Conservation (phyloP, 2,113 vertebrate species). For the Onychostruthus taczanowskii region DNA sequence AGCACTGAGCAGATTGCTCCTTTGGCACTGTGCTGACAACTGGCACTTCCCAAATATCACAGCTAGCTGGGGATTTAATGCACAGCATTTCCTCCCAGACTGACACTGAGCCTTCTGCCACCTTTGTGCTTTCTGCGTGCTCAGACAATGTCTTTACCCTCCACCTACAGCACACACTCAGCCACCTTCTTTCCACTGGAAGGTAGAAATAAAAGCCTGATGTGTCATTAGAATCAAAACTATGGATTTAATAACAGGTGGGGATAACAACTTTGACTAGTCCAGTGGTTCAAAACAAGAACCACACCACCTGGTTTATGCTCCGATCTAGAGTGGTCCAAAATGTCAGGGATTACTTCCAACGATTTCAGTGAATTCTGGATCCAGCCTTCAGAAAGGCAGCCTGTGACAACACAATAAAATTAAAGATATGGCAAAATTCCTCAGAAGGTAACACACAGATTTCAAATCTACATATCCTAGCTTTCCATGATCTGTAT, state of each 20-base stretch:
- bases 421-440: background rate
- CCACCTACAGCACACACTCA: background rate
- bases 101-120: constrained; percentile 40
- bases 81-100: constrained; percentile 22
- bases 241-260: background rate
- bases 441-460: background rate
- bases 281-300: background rate
- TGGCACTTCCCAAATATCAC: constrained; percentile 60
- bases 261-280: background rate
- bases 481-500: background rate
- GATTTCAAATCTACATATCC: background rate
- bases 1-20: constrained; percentile 62
- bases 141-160: background rate
- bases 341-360: background rate
- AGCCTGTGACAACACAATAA: background rate
- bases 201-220: background rate
- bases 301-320: background rate
- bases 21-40: constrained; percentile 59
- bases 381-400: background rate
- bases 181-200: background rate
- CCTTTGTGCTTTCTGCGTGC: background rate
- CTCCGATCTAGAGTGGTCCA: background rate
- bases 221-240: background rate
- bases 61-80: constrained; percentile 7
- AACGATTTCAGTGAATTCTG: background rate